Percentiles rank a stretch among this genome's conserved stretches.
Conservation (phyloP, 2,888 invertebrate genomes). For the Aphelenchoides bicaudatus region DNA sequence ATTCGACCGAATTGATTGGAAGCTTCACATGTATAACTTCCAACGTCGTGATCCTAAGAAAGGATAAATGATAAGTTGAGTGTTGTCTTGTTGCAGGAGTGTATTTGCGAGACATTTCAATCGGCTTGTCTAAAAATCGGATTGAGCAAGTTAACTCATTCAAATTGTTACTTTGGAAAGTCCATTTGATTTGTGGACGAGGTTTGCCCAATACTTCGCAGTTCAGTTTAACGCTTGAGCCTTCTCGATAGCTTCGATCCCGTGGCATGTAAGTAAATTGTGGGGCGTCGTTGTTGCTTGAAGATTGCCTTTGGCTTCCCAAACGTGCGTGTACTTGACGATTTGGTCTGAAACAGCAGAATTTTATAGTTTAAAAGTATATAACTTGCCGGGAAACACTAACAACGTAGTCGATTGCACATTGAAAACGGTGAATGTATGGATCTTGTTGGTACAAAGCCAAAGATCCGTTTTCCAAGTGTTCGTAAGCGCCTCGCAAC, state of each 20-base stretch:
- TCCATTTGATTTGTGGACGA: constrained; percentile 45
- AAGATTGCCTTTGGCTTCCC: not conserved
- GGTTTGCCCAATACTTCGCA: constrained; percentile 53
- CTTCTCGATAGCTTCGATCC: constrained; percentile 46
- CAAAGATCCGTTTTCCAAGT: constrained; percentile 34
- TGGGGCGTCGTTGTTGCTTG: too few relatives aligned
- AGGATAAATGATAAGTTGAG: constrained; percentile 50
- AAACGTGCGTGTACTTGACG: constrained; percentile 1
- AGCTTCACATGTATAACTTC: constrained; percentile 61
- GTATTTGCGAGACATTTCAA: constrained; percentile 45
- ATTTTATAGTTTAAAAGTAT: not conserved
- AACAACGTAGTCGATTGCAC: constrained; percentile 32
- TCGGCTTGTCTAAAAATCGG: too few relatives aligned
- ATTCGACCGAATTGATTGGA: constrained; percentile 52
- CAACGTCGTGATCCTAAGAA: constrained; percentile 54
- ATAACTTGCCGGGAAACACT: constrained; percentile 13
- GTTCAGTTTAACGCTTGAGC: constrained; percentile 40
- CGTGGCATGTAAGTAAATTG: constrained; percentile 45
- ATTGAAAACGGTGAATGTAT: constrained; percentile 26
- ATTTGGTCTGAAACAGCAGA: constrained; percentile 8
- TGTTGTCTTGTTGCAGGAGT: constrained; percentile 35
- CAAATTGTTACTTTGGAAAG: constrained; percentile 40
- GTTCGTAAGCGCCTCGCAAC: constrained; percentile 27
- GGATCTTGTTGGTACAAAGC: constrained; percentile 22
- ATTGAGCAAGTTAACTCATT: too few relatives aligned